These are phyloP conservation scores for Argya squamiceps DNA, from an alignment of 2,797 vertebrate genomes.

Conservation along the genomic window DNA sequence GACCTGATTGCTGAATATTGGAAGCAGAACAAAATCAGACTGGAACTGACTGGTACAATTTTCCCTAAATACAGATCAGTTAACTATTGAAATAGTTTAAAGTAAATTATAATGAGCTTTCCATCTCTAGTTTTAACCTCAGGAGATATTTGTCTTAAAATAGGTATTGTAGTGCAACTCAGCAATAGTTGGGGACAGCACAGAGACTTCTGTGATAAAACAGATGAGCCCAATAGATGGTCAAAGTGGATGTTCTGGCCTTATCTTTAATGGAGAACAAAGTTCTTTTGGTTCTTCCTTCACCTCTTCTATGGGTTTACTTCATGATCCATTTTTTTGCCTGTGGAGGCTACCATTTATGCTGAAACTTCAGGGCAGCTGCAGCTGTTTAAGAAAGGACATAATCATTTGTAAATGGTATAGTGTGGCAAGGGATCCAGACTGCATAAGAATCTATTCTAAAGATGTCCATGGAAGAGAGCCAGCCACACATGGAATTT, in stretches of 20 bases:
- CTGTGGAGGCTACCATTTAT: not conserved
- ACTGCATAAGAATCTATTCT: not conserved
- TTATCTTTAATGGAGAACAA: not conserved
- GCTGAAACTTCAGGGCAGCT: not conserved
- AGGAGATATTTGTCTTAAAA: not conserved
- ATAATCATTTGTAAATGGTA: not conserved
- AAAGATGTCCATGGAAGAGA: not conserved
- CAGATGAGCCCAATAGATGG: not conserved
- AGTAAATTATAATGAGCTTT: not conserved
- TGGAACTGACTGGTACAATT: not conserved
- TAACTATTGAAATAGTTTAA: not conserved
- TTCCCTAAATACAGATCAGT: not conserved
- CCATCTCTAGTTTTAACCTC: not conserved
- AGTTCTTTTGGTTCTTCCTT: not conserved
- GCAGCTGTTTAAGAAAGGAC: not conserved
- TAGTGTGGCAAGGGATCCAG: not conserved
- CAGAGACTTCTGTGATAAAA: not conserved
- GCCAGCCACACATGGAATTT: not conserved
- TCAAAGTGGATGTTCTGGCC: not conserved
- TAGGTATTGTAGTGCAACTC: not conserved
- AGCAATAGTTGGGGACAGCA: not conserved
- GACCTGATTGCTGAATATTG: not conserved
- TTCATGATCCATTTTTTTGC: not conserved
- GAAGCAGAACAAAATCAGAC: not conserved
- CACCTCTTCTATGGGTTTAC: not conserved